These are phyloP conservation scores for Rhincodon typus DNA, from an alignment of 2,797 vertebrate genomes.

Conservation along the genomic window DNA sequence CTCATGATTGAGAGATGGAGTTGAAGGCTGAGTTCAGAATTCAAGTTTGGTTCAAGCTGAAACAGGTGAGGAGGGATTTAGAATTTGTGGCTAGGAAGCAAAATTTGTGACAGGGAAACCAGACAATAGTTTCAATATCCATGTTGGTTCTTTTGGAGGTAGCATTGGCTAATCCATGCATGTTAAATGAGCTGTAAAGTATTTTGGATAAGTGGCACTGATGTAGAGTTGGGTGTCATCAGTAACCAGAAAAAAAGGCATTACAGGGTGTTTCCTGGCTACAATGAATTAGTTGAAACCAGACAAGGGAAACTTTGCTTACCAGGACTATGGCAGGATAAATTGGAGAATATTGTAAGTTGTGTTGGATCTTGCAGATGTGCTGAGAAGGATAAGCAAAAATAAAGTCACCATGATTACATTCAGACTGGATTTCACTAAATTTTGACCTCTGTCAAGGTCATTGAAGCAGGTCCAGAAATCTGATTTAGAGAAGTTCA, in stretches of 20 bases:
- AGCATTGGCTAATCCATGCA: background rate
- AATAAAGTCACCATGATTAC: background rate
- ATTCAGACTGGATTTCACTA: background rate
- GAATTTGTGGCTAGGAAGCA: background rate
- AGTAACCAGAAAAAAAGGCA: background rate
- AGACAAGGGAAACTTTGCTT: background rate
- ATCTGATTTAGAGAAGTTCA: background rate
- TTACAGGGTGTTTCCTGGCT: background rate
- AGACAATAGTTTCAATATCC: background rate
- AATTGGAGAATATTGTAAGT: background rate
- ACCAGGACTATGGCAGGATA: background rate
- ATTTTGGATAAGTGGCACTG: too few species aligned
- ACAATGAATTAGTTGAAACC: background rate
- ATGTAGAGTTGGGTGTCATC: too few species aligned
- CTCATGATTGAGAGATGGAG: too few species aligned
- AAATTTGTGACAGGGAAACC: background rate
- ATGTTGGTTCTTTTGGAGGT: background rate
- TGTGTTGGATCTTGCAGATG: background rate
- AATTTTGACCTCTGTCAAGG: background rate
- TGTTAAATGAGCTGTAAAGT: background rate
- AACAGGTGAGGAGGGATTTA: background rate
- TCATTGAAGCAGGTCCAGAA: background rate
- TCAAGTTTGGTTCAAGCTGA: too few species aligned
- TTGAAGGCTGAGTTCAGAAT: too few species aligned
- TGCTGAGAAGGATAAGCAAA: background rate